Conservation (phyloP, 1,140 invertebrate species). For the Pteromalus puparum region DNA sequence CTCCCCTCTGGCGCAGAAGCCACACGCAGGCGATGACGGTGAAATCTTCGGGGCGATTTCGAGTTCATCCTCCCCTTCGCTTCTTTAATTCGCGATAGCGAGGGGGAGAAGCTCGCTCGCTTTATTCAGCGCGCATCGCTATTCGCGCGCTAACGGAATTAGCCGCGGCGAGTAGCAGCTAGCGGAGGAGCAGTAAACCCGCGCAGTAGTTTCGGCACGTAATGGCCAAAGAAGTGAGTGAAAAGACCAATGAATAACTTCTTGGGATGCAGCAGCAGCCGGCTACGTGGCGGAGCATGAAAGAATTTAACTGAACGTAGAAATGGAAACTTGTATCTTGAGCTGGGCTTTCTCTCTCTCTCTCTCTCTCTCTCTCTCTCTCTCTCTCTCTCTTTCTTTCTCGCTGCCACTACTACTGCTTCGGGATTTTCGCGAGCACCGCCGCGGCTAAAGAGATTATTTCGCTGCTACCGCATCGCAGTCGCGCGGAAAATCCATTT, state of each 20-base stretch:
- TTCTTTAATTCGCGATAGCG: neutral
- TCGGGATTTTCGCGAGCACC: slow-evolving; percentile 8
- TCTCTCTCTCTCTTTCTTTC: neutral
- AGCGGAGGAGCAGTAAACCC: slow-evolving; percentile 26
- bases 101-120: neutral
- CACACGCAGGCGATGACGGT: neutral
- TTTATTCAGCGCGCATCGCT: slow-evolving; percentile 42
- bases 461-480: neutral
- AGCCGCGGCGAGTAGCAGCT: slow-evolving; percentile 5
- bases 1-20: neutral
- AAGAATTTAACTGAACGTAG: slow-evolving; percentile 42
- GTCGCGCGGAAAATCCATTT: neutral
- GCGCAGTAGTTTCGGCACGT: slow-evolving; percentile 49
- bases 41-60: slow-evolving; percentile 11
- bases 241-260: slow-evolving; percentile 52
- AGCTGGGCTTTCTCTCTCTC: neutral
- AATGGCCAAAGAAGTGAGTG: slow-evolving; percentile 47
- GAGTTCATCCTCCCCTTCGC: neutral
- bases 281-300: slow-evolving; percentile 16
- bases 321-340: slow-evolving; percentile 44
- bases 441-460: slow-evolving; percentile 18
- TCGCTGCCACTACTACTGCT: neutral
- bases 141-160: slow-evolving; percentile 36
- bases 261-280: slow-evolving; percentile 31
- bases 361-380: slow-evolving; percentile 8